Base-by-base conservation (phyloP, 2,888 invertebrate genomes). In the Acleris emargana region DNA sequence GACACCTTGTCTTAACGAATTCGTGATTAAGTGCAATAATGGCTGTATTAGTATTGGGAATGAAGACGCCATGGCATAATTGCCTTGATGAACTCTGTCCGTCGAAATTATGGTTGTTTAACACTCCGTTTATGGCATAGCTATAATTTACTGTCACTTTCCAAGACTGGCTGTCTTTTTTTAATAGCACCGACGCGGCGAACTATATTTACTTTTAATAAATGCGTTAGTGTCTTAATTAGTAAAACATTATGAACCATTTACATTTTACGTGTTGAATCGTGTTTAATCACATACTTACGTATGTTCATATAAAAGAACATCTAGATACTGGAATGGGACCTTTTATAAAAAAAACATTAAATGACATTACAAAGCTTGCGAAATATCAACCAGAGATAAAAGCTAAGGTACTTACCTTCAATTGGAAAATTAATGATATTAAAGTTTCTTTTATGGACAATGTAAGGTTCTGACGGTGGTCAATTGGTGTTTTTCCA, bases 101-200 rank as follows among this genome's bases (percentile, higher is more conserved):
- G 22, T 60, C 49, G 7, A 55, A 64, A 55, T 63, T 51, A 58
- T 60, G 32, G 55, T 64, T 32, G 25, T 55, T 50, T 55, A 17
- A 55, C 60, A 38, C 58, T 32, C 54, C 42, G 28, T 58, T n/a
- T 43, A 50, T 13, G 42, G 54, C 45, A 22, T 50, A 20, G 1
- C 45, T 45, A 64, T 64, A 55, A 60, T 59, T 59, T 59, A 38
- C 38, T 51, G 66, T 43, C 50, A 51, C 38, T 45, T 42, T 43
- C 11, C 13, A 47, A 4, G 38, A 61, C 18, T 45, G 18, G 28
- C 32, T 18, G 18, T 20, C 25, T n/a, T 6, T 16, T 3, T 49
- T 50, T 42, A 45, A 43, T 42, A 49, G 25, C 20, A 47, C 42
- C 20, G 47, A 64, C 20, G 22, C n/a, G 38, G 54, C 9, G 2